Evolutionary conservation across 1,140 invertebrate genomes (phyloP).

Genomic region (Sesamia nonagrioides): DNA sequence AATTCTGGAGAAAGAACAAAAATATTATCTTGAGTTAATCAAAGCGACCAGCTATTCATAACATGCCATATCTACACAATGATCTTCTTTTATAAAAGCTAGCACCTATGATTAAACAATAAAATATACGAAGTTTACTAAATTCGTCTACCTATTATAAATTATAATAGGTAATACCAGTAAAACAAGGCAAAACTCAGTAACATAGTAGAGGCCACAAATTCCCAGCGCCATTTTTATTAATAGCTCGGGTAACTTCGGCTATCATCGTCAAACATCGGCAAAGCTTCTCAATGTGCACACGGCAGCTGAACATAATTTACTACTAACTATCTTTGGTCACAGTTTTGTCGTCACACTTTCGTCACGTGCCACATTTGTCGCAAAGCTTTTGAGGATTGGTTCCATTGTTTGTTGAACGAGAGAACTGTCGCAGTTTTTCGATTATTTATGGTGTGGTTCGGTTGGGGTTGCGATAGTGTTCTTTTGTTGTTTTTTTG

Average conservation of each 20-base stretch:
- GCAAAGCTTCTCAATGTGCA: neutral
- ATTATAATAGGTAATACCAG: no score
- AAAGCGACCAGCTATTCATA: no score
- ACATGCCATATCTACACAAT: no score
- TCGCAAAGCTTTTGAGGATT: slow-evolving; percentile 11
- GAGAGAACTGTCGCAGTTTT: slow-evolving; percentile 18
- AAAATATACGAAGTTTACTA: no score
- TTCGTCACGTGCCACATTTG: slow-evolving; percentile 33
- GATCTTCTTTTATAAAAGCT: no score
- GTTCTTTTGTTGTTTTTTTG: neutral
- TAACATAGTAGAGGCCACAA: no score
- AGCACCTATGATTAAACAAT: no score
- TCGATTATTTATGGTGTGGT: slow-evolving; percentile 26
- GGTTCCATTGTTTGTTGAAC: slow-evolving; percentile 23
- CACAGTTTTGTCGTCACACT: slow-evolving; percentile 42
- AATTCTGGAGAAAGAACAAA: no score
- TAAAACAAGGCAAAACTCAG: no score
- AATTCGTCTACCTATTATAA: no score
- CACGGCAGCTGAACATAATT: slow-evolving; percentile 25
- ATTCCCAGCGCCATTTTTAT: no score
- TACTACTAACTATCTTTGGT: slow-evolving; percentile 34
- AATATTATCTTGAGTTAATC: no score
- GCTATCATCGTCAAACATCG: slow-evolving; percentile 3
- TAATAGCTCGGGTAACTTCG: neutral
- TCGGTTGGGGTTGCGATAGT: neutral